Percentiles rank a stretch among this genome's conserved stretches.
phyloP scores from a whole-genome alignment of 2,113 vertebrate genomes.

The Rallus limicola region DNA sequence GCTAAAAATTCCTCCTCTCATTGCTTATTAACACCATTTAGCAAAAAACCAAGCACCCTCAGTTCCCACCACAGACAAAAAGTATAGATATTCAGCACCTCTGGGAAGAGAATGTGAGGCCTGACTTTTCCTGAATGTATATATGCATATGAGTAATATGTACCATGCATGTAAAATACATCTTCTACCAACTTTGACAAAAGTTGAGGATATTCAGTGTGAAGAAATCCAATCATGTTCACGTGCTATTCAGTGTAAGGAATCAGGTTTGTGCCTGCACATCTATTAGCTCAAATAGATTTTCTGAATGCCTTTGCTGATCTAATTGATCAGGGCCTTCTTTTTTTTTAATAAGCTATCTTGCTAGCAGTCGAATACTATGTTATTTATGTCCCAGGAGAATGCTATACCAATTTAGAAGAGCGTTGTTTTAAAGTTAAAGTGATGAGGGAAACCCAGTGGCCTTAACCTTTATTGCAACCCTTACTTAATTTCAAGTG shows the following conservation, averaged over 20 bases:
- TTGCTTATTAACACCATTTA: background rate
- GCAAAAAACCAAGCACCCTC: background rate
- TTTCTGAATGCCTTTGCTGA: background rate
- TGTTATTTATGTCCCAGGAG: background rate
- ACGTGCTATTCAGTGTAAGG: background rate
- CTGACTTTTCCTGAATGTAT: background rate
- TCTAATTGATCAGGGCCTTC: background rate
- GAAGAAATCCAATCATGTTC: background rate
- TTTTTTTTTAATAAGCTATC: background rate
- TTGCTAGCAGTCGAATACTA: background rate
- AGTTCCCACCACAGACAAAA: background rate
- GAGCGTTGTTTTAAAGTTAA: slow-evolving; percentile 41
- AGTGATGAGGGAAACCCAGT: slow-evolving; percentile 10
- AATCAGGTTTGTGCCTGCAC: background rate
- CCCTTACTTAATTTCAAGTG: background rate
- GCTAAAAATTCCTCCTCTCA: background rate
- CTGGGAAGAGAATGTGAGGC: accelerated
- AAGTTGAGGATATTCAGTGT: background rate
- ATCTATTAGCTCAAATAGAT: background rate
- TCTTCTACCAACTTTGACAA: background rate
- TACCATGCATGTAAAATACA: background rate
- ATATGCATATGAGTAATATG: background rate
- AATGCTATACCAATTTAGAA: background rate
- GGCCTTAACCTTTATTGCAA: slow-evolving; percentile 6
- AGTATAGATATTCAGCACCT: background rate